Base-by-base conservation (phyloP, 1,140 invertebrate genomes). In the Microplitis demolitor region DNA sequence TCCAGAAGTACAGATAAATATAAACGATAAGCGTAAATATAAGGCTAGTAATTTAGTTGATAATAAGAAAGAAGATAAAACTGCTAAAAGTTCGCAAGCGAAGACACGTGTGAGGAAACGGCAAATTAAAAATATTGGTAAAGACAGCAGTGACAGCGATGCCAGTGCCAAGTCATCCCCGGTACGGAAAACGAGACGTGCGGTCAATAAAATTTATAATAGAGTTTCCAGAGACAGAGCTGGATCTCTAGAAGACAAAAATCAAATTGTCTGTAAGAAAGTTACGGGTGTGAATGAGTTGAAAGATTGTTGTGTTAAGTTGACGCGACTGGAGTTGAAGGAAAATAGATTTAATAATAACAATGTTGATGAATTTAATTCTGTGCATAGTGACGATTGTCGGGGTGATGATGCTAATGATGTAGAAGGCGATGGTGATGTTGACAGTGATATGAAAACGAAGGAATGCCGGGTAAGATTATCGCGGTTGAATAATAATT, bases 231-330 rank as follows among this genome's bases (percentile, higher is more conserved):
- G 16, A 54, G 16, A 5, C n/a, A n/a, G 5, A 54, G 53, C 16
- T 54, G 53, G 16, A n/a, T 4, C 13, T n/a, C n/a, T 14, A 54
- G n/a, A 3, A 14, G 11, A 54, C 3, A 54, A 2, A 54, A n/a
- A 14, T n/a, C 0, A n/a, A 8, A 73, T 45, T 71, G 54, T 31
- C 68, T 54, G 60, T 45, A 71, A 4, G 11, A 3, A 9, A 73
- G 24, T 54, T 69, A 24, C 24, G 24, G 64, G 24, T 67, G 31
- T 37, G 73, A 61, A 61, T 4, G 31, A 37, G 4, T 24, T 53
- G 3, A 63, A 16, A 56, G 34, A 16, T 24, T 66, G 63, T 51
- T 66, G 5, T 51, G 63, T 66, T 51, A 35, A 24, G 3, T 31
- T 66, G n/a, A 66, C 63, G 14, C 37, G 63, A 0, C 4, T 66